Percentiles rank a stretch among this genome's conserved stretches.
Conservation (phyloP, 2,888 invertebrate genomes). For the Papilio protenor region DNA sequence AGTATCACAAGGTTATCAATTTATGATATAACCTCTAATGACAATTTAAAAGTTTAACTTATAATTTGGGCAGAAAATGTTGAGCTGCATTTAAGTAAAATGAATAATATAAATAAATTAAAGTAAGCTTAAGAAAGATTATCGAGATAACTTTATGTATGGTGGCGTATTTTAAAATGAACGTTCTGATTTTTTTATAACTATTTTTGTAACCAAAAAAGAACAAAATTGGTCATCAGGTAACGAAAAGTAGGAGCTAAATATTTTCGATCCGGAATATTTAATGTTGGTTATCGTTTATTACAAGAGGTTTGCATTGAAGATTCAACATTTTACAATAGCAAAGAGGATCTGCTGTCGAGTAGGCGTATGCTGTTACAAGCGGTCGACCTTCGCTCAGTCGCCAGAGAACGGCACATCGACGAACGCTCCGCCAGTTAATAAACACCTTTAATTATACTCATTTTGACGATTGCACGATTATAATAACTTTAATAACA, state of each 20-base stretch:
- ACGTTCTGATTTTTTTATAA: not conserved
- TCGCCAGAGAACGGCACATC: slow-evolving; percentile 73
- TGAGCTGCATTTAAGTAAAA: not conserved
- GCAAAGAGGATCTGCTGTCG: slow-evolving; percentile 49
- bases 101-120: no score
- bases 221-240: not conserved
- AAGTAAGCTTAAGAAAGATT: not conserved
- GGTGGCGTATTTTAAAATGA: not conserved
- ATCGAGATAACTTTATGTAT: not conserved
- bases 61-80: not conserved
- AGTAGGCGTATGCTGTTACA: slow-evolving; percentile 50
- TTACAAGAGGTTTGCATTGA: slow-evolving; percentile 23
- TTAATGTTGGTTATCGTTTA: not conserved
- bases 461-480: slow-evolving; percentile 58
- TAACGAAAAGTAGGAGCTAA: not conserved
- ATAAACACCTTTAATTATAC: slow-evolving; percentile 65
- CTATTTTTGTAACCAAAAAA: no score
- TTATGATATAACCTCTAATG: not conserved
- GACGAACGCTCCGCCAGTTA: slow-evolving; percentile 62
- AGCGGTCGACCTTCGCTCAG: slow-evolving; percentile 73
- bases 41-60: not conserved
- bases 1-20: slow-evolving; percentile 22
- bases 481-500: slow-evolving; percentile 47
- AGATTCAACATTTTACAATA: slow-evolving; percentile 31
- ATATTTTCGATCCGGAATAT: not conserved